A percentile compares a stretch with the other conserved stretches of the same genome.
phyloP scores from a whole-genome alignment of 2,888 invertebrate genomes.

The Macrosoma leucophasiata region DNA sequence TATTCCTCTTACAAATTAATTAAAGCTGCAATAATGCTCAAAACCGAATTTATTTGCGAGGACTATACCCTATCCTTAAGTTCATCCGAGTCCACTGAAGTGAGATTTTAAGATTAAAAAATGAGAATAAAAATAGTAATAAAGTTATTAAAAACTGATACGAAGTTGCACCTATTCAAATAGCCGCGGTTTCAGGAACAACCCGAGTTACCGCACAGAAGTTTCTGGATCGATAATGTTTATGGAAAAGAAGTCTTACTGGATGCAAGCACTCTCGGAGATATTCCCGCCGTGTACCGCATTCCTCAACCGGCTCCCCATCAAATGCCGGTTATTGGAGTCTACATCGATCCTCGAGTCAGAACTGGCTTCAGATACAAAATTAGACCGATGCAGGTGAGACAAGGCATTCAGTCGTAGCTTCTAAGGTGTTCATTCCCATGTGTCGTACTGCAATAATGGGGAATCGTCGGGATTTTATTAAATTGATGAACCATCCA shows the following conservation, averaged over 20 bases:
- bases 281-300: constrained; percentile 79
- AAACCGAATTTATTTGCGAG: constrained; percentile 6
- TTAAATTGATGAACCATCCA: constrained; percentile 1
- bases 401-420: constrained; percentile 43
- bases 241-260: constrained; percentile 58
- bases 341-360: constrained; percentile 82
- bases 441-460: constrained; percentile 39
- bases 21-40: no score
- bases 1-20: no score
- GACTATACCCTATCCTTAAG: no score
- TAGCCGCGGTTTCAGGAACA: constrained; percentile 42
- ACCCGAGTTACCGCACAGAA: constrained; percentile 43
- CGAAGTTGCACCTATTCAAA: constrained; percentile 2
- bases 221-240: constrained; percentile 44
- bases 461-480: constrained; percentile 44
- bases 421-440: constrained; percentile 27
- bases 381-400: constrained; percentile 79
- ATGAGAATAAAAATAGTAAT: no score
- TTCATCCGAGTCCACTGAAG: no score
- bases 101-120: background rate
- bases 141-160: no score
- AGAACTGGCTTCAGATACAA: constrained; percentile 85
- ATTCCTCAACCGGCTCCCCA: constrained; percentile 77
- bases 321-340: constrained; percentile 82
- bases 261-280: constrained; percentile 77